Evolutionary conservation across 2,888 invertebrate genomes (phyloP).

Genomic region (Chironomus tentans): DNA sequence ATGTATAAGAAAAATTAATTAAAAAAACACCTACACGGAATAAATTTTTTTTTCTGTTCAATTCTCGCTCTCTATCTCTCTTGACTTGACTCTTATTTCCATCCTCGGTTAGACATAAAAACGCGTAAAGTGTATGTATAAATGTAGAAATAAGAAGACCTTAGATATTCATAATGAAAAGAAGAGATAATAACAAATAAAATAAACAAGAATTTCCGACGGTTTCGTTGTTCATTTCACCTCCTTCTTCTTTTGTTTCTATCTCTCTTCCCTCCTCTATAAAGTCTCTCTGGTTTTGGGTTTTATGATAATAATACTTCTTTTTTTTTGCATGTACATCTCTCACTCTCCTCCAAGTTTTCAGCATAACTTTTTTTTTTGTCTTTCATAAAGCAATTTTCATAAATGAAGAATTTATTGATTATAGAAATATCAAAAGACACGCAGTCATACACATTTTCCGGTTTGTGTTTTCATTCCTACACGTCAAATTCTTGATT

Average conservation of each 20-base stretch:
- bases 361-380: background rate
- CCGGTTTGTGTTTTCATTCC: constrained; percentile 25
- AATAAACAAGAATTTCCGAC: constrained; percentile 28
- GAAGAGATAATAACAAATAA: constrained; percentile 27
- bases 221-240: constrained; percentile 24
- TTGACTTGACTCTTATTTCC: background rate
- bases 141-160: background rate
- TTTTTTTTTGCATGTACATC: background rate
- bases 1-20: constrained; percentile 19
- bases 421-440: background rate
- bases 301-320: background rate
- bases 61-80: background rate
- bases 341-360: no score
- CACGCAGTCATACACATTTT: constrained; percentile 8
- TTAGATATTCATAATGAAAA: constrained; percentile 26
- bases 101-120: background rate
- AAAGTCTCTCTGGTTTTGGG: background rate
- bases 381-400: background rate
- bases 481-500: constrained; percentile 22
- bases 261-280: background rate
- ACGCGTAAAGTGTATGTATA: background rate
- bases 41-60: background rate
- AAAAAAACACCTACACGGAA: constrained; percentile 27
- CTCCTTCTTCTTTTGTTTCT: constrained; percentile 10
- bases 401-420: background rate